Evolutionary conservation across 2,888 invertebrate genomes (phyloP).

Genomic region (Spilarctia lutea): DNA sequence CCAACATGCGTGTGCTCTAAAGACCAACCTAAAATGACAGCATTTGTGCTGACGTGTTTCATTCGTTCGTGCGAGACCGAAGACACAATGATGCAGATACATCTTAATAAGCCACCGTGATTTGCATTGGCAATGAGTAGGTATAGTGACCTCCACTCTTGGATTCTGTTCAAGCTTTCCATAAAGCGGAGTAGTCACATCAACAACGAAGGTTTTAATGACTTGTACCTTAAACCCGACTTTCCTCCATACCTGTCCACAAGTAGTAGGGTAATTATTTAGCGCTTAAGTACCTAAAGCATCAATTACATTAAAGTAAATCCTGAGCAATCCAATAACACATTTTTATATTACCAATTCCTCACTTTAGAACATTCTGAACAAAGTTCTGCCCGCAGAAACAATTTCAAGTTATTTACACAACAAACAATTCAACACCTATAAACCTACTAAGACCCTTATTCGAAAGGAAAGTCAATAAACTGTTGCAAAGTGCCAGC

Average conservation of each 20-base stretch:
- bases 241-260: neutral
- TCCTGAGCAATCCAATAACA: neutral
- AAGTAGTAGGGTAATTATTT: neutral
- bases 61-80: too few species aligned
- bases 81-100: too few species aligned
- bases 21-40: too few species aligned
- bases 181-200: too few species aligned
- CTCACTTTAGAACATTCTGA: neutral
- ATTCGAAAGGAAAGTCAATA: conserved; percentile 15
- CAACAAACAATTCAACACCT: conserved; percentile 11
- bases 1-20: too few species aligned
- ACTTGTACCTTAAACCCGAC: neutral
- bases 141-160: too few species aligned
- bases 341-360: neutral
- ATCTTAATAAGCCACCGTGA: too few species aligned
- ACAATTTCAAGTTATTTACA: neutral
- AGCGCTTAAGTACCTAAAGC: neutral
- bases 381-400: neutral
- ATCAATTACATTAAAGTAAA: neutral
- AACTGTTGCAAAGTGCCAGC: neutral
- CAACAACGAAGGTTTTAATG: too few species aligned
- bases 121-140: too few species aligned
- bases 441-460: conserved; percentile 2
- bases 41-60: too few species aligned
- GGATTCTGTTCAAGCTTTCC: too few species aligned